Evolutionary conservation across 2,888 invertebrate species (phyloP), one percentile per base, ranked within the genome.

Genomic region (Tenthredo livida): DNA sequence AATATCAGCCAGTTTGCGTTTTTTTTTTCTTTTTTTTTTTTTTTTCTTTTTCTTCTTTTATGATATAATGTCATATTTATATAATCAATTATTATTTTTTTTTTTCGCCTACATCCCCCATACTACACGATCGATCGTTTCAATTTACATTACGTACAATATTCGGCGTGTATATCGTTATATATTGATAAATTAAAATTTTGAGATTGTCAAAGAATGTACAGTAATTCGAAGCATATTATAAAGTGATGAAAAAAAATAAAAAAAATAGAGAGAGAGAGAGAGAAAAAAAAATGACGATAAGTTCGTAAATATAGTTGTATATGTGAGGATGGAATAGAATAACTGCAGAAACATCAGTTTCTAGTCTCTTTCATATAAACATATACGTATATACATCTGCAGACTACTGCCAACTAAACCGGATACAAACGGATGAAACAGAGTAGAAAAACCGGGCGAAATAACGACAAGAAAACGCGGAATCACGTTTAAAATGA

Each of bases 141-240:
- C 17, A 77, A 54, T 77, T 77, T 77, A 77, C 77, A 54, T 77
- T 77, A 77, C 50, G 77, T 77, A 77, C 50, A 54, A 77, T 77
- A 77, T 77, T 77, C 54, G 50, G 77, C 77, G 77, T 77, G 47
- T 54, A 50, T 77, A 50, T 77, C 25, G 6, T 29, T 77, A 50
- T 77, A 50, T 25, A 50, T 25, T 5, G 25, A 50, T 29, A 77
- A 33, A n/a, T 2, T 50, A 43, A 40, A 21, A 3, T 73, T 43
- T 10, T 0, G 43, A 73, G 50, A 77, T 77, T 77, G 50, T 77
- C 54, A 54, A 77, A 77, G 15, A 54, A 77, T 33, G 29, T 21
- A 15, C n/a, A 25, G n/a, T 43, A 67, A n/a, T 43, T 9, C 29
- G 33, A 54, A 54, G n/a, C 6, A 54, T 54, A 50, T 50, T 7